Conservation (phyloP, 2,797 vertebrate species). For the Lates japonicus region DNA sequence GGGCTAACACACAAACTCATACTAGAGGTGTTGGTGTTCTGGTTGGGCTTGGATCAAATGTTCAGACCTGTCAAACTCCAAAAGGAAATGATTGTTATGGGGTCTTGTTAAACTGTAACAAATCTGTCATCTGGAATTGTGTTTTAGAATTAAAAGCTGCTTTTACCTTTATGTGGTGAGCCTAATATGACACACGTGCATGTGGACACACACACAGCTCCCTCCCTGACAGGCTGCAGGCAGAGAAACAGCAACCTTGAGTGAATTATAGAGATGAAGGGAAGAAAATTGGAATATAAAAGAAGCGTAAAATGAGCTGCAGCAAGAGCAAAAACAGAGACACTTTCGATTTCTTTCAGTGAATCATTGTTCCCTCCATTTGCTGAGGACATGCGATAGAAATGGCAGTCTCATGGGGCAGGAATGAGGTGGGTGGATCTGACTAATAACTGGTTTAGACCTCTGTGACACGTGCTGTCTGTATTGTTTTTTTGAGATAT, state of each 20-base stretch:
- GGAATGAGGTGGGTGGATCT: conserved; percentile 63
- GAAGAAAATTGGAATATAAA: conserved; percentile 29
- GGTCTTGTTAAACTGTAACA: conserved; percentile 51
- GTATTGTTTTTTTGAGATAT: conserved; percentile 8
- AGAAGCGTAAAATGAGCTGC: conserved; percentile 28
- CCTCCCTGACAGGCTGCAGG: conserved; percentile 22
- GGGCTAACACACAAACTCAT: conserved; percentile 3
- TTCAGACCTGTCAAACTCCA: conserved; percentile 36
- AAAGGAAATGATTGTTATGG: conserved; percentile 51
- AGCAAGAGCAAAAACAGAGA: conserved; percentile 41
- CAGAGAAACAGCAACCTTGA: conserved; percentile 19
- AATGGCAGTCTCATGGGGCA: conserved; percentile 51
- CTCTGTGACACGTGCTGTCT: conserved; percentile 6
- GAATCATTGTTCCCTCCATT: conserved; percentile 55
- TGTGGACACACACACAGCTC: conserved; percentile 15
- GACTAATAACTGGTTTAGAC: conserved; percentile 37
- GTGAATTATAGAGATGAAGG: conserved; percentile 33
- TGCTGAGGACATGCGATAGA: conserved; percentile 26
- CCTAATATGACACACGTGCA: conserved; percentile 52
- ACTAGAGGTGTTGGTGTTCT: conserved; percentile 38
- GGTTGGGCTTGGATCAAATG: conserved; percentile 29
- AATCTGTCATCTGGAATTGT: conserved; percentile 64
- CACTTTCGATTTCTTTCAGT: conserved; percentile 37
- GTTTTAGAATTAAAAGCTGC: conserved; percentile 55
- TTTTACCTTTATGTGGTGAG: conserved; percentile 52